Evolutionary conservation across 2,797 vertebrate species (phyloP), one percentile per base, ranked within the genome.

Genomic region (Sylvia borin): DNA sequence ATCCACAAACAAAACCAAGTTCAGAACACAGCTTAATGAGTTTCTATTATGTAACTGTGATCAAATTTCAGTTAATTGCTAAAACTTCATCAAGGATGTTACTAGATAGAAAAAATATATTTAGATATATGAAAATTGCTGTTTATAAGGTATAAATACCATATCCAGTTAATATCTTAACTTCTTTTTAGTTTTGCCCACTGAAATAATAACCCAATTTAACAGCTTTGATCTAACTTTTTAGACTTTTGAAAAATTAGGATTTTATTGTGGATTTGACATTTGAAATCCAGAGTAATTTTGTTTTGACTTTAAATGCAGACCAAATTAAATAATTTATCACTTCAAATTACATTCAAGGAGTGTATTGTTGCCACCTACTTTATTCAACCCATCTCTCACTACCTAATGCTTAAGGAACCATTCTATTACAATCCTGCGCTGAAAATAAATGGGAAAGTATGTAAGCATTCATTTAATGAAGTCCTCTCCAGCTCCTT

Each of bases 361-460:
- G 24, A 67, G 7, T 19, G 3, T 8, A 18, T 11, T 72, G 9
- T 61, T 78, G 32, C 21, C 32, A 74, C 3, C 10, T 67, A 27
- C 65, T 84, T 79, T 85, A 29, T 78, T 84, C 75, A 84, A 78
- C 65, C 9, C 36, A 72, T 10, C 25, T 5, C 2, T 57, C 7
- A 8, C 32, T 81, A 22, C 71, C n/a, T 60, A 38, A 60, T 42
- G 32, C n/a, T 83, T 81, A 64, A 80, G 27, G 10, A 90, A 60
- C 45, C 5, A 81, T 12, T 42, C 15, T 64, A 8, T 85, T 96
- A 73, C 58, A 51, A 32, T 80, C 74, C 77, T 62, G 38, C 6
- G 60, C n/a, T 72, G 64, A 83, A 96, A 92, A 83, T 72, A 87
- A 90, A 80, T 43, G 78, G 24, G 29, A 31, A 93, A 70, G 40